phyloP scores from a whole-genome alignment of 1,140 invertebrate genomes.

The Drosophila busckii region DNA sequence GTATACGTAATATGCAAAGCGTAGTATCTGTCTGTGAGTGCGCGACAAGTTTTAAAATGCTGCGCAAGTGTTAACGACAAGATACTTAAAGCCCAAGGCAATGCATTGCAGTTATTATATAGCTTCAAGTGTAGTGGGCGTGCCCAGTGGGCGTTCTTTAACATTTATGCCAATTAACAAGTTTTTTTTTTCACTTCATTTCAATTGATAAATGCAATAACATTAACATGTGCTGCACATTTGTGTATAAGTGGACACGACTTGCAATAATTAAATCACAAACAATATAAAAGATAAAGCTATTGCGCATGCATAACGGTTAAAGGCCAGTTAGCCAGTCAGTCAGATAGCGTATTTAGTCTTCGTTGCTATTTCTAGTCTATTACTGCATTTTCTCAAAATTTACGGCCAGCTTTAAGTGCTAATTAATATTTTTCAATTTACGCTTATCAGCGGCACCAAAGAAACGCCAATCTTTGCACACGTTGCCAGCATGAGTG shows the following conservation, averaged over 20 bases:
- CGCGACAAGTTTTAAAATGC: slow-evolving; percentile 13
- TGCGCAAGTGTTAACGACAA: slow-evolving; percentile 9
- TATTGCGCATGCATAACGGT: neutral
- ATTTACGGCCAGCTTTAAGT: slow-evolving; percentile 1
- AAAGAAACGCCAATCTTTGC: no score
- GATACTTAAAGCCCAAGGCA: slow-evolving; percentile 14
- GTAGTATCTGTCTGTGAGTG: slow-evolving; percentile 3
- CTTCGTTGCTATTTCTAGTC: no score
- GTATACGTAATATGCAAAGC: slow-evolving; percentile 41
- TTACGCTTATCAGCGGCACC: slow-evolving; percentile 24
- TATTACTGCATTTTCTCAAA: neutral
- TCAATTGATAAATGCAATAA: slow-evolving; percentile 5
- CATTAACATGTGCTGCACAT: neutral
- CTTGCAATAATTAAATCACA: slow-evolving; percentile 32
- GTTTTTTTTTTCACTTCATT: slow-evolving; percentile 41
- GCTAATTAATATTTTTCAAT: slow-evolving; percentile 7
- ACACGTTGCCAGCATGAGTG: no score
- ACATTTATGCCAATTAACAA: slow-evolving; percentile 52
- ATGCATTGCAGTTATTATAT: slow-evolving; percentile 22
- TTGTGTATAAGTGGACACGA: slow-evolving; percentile 8
- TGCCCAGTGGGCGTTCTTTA: slow-evolving; percentile 14
- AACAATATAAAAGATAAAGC: slow-evolving; percentile 23
- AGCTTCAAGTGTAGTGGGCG: slow-evolving; percentile 12
- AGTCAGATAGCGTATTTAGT: no score
- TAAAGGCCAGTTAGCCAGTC: no score